phyloP scores from a whole-genome alignment of 2,797 vertebrate species.

The Acipenser transmontanus region DNA sequence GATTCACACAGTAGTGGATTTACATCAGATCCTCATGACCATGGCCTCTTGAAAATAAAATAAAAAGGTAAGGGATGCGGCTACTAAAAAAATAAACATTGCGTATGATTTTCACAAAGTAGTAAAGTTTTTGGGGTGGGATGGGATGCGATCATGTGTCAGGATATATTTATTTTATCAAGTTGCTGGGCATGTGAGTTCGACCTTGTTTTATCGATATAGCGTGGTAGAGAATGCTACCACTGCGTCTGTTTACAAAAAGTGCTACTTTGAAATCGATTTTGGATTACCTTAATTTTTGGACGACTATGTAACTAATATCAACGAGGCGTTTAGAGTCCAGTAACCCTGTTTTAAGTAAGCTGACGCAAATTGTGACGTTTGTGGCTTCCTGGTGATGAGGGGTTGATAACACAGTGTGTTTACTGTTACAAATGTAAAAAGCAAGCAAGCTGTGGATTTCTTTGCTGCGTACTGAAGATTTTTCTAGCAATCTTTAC shows the following conservation, averaged over 20 bases:
- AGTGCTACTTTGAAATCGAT: slow-evolving; percentile 20
- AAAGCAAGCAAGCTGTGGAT: slow-evolving; percentile 30
- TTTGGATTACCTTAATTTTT: slow-evolving; percentile 1
- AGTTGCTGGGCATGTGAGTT: slow-evolving; percentile 25
- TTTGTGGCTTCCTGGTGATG: slow-evolving; percentile 41
- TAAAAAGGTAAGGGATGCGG: slow-evolving; percentile 22
- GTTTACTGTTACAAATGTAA: slow-evolving; percentile 22
- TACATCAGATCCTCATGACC: slow-evolving; percentile 12
- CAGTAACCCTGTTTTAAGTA: slow-evolving; percentile 33
- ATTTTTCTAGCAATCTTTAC: slow-evolving; percentile 48
- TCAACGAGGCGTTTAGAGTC: slow-evolving; percentile 20
- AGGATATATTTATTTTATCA: slow-evolving; percentile 15
- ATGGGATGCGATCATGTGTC: slow-evolving; percentile 38
- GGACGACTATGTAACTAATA: slow-evolving; percentile 11
- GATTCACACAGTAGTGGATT: slow-evolving; percentile 22
- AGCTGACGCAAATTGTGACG: slow-evolving; percentile 51
- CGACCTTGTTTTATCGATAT: slow-evolving; percentile 18
- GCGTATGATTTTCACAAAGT: slow-evolving; percentile 27
- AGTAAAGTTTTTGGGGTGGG: slow-evolving; percentile 40
- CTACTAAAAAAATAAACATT: slow-evolving; percentile 13
- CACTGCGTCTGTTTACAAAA: slow-evolving; percentile 11
- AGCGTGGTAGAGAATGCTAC: slow-evolving; percentile 5
- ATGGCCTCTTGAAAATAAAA: slow-evolving; percentile 23
- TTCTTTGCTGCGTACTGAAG: slow-evolving; percentile 46
- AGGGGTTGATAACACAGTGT: slow-evolving; percentile 35